Evolutionary conservation across 2,797 vertebrate species (phyloP), one percentile per base, ranked within the genome.

Genomic region (Linurgus olivaceus): DNA sequence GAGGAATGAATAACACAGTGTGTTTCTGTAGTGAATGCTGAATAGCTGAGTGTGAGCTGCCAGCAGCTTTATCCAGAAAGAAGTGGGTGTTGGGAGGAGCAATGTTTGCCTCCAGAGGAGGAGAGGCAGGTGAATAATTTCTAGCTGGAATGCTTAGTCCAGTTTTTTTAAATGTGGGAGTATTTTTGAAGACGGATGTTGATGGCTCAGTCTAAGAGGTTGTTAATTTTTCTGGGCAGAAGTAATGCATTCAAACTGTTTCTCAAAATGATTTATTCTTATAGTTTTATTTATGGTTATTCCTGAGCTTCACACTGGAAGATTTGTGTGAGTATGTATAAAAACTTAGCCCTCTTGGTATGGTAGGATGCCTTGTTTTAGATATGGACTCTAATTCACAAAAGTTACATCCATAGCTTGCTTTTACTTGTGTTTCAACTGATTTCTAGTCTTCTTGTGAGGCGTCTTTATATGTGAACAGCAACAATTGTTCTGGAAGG

Each of bases 1-100:
- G 65, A 48, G 63, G 81, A 65, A 92, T 91, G 81, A 96, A 94
- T 94, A 85, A 88, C 40, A 2, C 70, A 57, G 77, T 92, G 88
- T 94, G 15, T 87, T 82, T 52, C 65, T 77, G 45, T 14, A 52
- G 15, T 93, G 70, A 92, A 80, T 91, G 45, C 90, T 97, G 59
- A 92, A 85, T 80, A 84, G 58, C 23, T 20, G 66, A 87, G 72
- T 38, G 73, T 75, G 81, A 83, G 61, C 72, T 83, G 86, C 72
- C 89, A 91, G 81, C 70, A 68, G 58, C 87, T 86, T 86, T 65
- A 37, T 75, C 51, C 66, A 91, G 65, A 77, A 85, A 35, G 61
- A 61, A 89, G 29, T 3, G 73, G 12, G 21, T 85, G 44, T 59
- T 94, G 42, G 40, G 59, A 79, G 55, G 45, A 51, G 10, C 0